phyloP scores from a whole-genome alignment of 2,797 vertebrate genomes.

The Trichosurus vulpecula region DNA sequence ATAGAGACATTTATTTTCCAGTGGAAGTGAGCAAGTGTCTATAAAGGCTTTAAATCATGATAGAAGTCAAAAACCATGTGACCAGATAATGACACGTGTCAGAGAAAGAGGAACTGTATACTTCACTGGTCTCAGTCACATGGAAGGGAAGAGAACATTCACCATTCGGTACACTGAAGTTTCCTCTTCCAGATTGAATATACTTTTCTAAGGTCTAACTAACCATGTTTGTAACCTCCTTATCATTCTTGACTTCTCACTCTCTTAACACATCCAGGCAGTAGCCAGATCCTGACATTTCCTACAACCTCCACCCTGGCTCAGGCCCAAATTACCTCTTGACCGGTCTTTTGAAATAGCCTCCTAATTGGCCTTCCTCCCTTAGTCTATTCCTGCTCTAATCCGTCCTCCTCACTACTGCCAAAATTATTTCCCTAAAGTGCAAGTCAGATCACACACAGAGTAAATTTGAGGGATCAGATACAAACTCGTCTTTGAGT shows the following conservation, averaged over 20 bases:
- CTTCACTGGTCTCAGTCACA: slow-evolving; percentile 17
- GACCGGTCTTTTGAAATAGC: not conserved
- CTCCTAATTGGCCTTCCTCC: not conserved
- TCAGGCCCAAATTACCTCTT: not conserved
- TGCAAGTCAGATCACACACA: not conserved
- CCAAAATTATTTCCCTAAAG: not conserved
- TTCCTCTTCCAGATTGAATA: slow-evolving; percentile 46
- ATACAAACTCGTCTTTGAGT: not conserved
- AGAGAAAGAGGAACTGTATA: not conserved
- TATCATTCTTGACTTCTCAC: not conserved
- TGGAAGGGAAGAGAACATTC: slow-evolving; percentile 5
- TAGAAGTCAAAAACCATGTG: slow-evolving; percentile 29
- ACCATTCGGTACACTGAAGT: not conserved
- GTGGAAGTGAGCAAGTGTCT: slow-evolving; percentile 34
- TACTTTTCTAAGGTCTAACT: not conserved
- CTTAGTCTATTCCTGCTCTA: not conserved
- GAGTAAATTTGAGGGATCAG: not conserved
- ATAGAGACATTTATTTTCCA: slow-evolving; percentile 50
- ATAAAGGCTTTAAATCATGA: slow-evolving; percentile 7
- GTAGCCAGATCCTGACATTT: not conserved
- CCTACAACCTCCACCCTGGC: not conserved
- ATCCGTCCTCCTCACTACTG: not conserved
- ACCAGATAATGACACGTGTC: slow-evolving; percentile 45
- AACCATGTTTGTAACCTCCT: not conserved
- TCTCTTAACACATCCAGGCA: not conserved